Evolutionary conservation across 2,888 invertebrate genomes (phyloP).

Genomic region (Busseola fusca): DNA sequence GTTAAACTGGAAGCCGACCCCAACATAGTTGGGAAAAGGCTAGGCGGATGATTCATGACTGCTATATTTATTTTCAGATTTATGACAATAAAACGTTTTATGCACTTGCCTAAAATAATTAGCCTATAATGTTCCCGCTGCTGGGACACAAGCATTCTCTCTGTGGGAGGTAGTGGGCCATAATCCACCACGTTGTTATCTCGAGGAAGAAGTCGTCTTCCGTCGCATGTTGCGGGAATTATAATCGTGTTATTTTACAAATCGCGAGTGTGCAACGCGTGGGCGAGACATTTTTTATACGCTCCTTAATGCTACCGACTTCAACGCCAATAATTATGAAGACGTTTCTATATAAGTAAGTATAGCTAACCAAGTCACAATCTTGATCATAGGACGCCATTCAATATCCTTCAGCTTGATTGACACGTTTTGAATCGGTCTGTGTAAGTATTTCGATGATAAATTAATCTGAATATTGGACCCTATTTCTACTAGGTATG

Average conservation of each 20-base stretch:
- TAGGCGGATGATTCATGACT: too few relatives aligned
- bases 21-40: too few relatives aligned
- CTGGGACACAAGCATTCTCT: too few relatives aligned
- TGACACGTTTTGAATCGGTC: background rate
- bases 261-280: background rate
- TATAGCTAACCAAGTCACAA: background rate
- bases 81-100: too few relatives aligned
- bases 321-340: background rate
- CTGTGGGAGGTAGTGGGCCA: too few relatives aligned
- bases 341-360: too few relatives aligned
- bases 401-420: background rate
- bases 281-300: background rate
- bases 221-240: background rate
- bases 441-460: background rate
- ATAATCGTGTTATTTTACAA: background rate
- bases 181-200: background rate
- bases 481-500: background rate
- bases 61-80: too few relatives aligned
- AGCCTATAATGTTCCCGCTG: too few relatives aligned
- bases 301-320: background rate
- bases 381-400: background rate
- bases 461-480: background rate
- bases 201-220: background rate
- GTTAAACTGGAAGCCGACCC: too few relatives aligned
- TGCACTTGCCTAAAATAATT: too few relatives aligned